A percentile compares a stretch with the other conserved stretches of the same genome.
Evolutionary conservation across 2,113 vertebrate species (phyloP).

Genomic region (Stigmatopora nigra): DNA sequence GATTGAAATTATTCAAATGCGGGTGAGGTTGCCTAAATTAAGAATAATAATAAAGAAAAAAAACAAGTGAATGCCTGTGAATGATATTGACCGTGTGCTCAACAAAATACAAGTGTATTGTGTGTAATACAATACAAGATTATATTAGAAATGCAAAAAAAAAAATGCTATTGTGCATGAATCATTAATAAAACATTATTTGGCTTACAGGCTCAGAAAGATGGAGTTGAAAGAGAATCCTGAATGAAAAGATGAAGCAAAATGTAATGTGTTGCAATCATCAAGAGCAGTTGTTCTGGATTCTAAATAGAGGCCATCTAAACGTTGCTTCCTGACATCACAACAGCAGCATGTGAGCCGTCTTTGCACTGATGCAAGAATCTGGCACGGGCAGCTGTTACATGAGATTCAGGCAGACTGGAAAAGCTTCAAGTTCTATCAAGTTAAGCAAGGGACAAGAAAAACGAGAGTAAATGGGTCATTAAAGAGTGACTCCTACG

Average conservation of each 20-base stretch:
- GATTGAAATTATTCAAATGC: neutral
- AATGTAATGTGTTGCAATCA: slow-evolving; percentile 30
- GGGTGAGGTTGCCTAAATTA: neutral
- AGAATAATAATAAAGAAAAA: neutral
- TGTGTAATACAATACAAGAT: too few species aligned
- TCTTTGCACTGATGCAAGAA: slow-evolving; percentile 24
- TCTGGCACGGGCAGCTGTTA: neutral
- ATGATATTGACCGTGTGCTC: neutral
- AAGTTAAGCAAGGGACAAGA: slow-evolving; percentile 9
- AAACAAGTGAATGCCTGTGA: neutral
- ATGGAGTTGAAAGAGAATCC: slow-evolving; percentile 41
- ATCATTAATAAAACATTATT: slow-evolving; percentile 11
- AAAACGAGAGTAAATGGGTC: slow-evolving; percentile 41
- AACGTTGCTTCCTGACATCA: neutral
- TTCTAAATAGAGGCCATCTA: slow-evolving; percentile 9
- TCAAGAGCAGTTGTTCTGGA: slow-evolving; percentile 17
- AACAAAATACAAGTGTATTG: neutral
- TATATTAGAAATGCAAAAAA: neutral
- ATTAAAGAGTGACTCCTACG: slow-evolving; percentile 36
- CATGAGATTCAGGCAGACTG: slow-evolving; percentile 10
- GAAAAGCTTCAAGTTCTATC: slow-evolving; percentile 18
- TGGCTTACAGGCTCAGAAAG: slow-evolving; percentile 21
- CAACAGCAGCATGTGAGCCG: neutral
- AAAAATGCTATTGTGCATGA: neutral
- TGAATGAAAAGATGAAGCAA: slow-evolving; percentile 23